Conservation (phyloP, 2,113 vertebrate species). For the Bambusicola thoracicus region DNA sequence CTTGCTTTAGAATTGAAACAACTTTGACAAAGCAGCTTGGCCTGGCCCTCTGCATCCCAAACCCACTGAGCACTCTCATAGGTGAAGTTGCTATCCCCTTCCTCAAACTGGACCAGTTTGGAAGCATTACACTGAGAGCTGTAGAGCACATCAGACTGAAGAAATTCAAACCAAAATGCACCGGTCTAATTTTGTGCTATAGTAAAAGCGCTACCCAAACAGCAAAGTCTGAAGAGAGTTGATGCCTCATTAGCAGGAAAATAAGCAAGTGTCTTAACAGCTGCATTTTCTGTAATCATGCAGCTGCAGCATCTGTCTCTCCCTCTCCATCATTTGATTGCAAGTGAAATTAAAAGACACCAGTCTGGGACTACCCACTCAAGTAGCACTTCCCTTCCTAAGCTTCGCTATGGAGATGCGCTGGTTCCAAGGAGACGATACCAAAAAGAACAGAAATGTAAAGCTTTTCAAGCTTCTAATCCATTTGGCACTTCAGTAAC, state of each 20-base stretch:
- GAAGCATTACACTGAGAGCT: background rate
- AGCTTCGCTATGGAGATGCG: background rate
- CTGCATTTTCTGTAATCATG: constrained; percentile 54
- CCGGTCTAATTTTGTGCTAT: background rate
- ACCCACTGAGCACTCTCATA: background rate
- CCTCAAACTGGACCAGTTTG: background rate
- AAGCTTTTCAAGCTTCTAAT: constrained; percentile 40
- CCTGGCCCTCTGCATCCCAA: no score
- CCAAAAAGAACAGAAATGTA: constrained; percentile 11
- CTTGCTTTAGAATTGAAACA: background rate
- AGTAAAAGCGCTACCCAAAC: constrained; percentile 4
- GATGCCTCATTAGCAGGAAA: constrained; percentile 56
- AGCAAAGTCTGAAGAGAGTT: constrained; percentile 48
- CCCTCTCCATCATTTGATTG: constrained; percentile 29
- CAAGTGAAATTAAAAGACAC: constrained; percentile 53
- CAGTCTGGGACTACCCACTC: constrained; percentile 40
- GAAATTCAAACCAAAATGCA: background rate
- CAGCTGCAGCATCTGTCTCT: constrained; percentile 71
- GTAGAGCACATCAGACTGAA: background rate
- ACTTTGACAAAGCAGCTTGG: no score
- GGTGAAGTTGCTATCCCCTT: background rate
- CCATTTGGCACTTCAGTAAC: constrained; percentile 2
- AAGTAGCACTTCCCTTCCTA: constrained; percentile 41
- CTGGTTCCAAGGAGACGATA: background rate
- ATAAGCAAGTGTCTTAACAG: constrained; percentile 61